phyloP scores from a whole-genome alignment of 2,888 invertebrate genomes.

The Cosmia pyralina region DNA sequence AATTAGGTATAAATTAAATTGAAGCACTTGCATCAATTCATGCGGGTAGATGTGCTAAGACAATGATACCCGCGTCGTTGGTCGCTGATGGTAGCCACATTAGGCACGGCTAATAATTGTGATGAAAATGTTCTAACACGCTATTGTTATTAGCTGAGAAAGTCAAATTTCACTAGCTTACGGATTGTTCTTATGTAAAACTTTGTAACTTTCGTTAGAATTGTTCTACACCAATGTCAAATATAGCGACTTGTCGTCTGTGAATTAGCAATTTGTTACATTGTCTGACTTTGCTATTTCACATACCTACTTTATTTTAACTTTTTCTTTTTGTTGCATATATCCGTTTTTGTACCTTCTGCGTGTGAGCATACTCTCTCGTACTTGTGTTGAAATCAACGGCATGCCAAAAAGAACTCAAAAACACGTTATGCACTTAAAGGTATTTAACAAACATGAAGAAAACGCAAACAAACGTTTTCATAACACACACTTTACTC shows the following conservation, averaged over 20 bases:
- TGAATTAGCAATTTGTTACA: slow-evolving; percentile 56
- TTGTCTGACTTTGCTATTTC: slow-evolving; percentile 40
- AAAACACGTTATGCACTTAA: slow-evolving; percentile 45
- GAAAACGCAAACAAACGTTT: slow-evolving; percentile 34
- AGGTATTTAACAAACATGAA: slow-evolving; percentile 47
- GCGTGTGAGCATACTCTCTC: slow-evolving; percentile 7
- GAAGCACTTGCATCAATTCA: slow-evolving; percentile 34
- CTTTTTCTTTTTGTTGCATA: slow-evolving; percentile 38
- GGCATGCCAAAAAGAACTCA: slow-evolving; percentile 19
- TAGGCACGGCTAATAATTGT: slow-evolving; percentile 63
- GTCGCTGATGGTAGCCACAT: slow-evolving; percentile 40
- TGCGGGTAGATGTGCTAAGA: slow-evolving; percentile 48
- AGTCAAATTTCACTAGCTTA: slow-evolving; percentile 65
- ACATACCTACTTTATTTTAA: slow-evolving; percentile 17
- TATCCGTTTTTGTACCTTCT: slow-evolving; percentile 2
- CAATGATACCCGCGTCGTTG: slow-evolving; percentile 26
- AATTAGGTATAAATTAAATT: slow-evolving; percentile 21
- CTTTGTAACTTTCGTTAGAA: slow-evolving; percentile 60
- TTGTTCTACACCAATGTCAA: slow-evolving; percentile 51
- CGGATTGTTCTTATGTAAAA: slow-evolving; percentile 66
- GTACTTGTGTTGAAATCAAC: slow-evolving; percentile 38
- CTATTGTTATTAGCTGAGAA: slow-evolving; percentile 67
- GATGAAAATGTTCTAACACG: slow-evolving; percentile 64
- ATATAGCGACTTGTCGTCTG: slow-evolving; percentile 44
- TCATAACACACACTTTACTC: neutral